Evolutionary conservation across 2,888 invertebrate genomes (phyloP).

Genomic region (Pilophorus perplexus): DNA sequence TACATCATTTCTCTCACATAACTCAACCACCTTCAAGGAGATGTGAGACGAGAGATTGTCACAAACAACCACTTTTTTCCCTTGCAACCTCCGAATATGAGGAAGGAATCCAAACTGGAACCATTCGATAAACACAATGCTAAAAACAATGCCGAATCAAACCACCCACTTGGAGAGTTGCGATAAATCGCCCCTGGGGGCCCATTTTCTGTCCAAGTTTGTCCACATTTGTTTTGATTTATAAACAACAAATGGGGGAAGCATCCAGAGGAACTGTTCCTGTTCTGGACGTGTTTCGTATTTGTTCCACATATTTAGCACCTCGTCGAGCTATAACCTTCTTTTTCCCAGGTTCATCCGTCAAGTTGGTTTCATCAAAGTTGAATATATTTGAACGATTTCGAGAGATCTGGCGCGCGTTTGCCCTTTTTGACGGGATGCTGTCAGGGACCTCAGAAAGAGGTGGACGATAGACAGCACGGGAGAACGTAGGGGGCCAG

Average conservation of each 20-base stretch:
- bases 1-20: constrained; percentile 49
- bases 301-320: constrained; percentile 51
- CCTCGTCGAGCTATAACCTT: constrained; percentile 49
- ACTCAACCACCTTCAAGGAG: constrained; percentile 47
- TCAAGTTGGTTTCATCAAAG: constrained; percentile 52
- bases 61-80: constrained; percentile 49
- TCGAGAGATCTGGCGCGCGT: too few species aligned
- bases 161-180: constrained; percentile 42
- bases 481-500: too few species aligned
- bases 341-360: constrained; percentile 51
- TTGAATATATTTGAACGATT: constrained; percentile 50
- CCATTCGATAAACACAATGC: too few species aligned
- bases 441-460: too few species aligned
- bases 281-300: constrained; percentile 50
- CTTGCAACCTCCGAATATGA: constrained; percentile 37
- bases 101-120: constrained; percentile 40
- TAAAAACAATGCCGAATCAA: constrained; percentile 38
- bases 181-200: constrained; percentile 47
- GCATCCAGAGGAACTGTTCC: constrained; percentile 51
- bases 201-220: constrained; percentile 50
- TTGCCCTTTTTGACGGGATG: too few species aligned
- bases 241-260: constrained; percentile 52
- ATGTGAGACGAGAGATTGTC: constrained; percentile 50
- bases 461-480: too few species aligned
- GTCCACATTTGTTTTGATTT: constrained; percentile 49